These are phyloP conservation scores for Campylomormyrus tamandua DNA, from an alignment of 2,113 vertebrate species.

Conservation along the genomic window DNA sequence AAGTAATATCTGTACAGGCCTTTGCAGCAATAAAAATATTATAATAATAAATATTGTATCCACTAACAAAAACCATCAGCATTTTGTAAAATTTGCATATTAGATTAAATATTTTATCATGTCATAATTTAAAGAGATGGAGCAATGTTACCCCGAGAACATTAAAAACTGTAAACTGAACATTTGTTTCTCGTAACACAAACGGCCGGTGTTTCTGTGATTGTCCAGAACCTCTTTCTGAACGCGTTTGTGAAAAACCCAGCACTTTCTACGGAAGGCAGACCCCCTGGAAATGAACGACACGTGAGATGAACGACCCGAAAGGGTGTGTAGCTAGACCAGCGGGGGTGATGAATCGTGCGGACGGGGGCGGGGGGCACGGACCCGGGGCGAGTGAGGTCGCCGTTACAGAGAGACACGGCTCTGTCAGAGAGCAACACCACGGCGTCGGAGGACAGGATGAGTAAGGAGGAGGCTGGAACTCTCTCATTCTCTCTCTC, in stretches of 20 bases:
- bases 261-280: background rate
- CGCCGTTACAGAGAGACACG: background rate
- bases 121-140: background rate
- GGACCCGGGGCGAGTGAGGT: background rate
- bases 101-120: constrained; percentile 8
- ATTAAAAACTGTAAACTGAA: background rate
- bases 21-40: background rate
- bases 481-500: background rate
- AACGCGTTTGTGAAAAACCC: background rate
- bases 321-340: background rate
- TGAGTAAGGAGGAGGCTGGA: background rate
- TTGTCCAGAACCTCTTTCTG: background rate
- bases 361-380: background rate
- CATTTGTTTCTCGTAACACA: background rate
- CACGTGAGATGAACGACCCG: background rate
- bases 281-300: background rate
- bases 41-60: background rate
- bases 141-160: background rate
- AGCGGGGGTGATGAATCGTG: background rate
- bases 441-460: background rate
- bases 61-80: background rate
- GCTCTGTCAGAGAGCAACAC: background rate
- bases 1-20: background rate
- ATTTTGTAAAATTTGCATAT: background rate
- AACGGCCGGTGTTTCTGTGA: background rate